Evolutionary conservation across 2,888 invertebrate species (phyloP), one percentile per base, ranked within the genome.

Genomic region (Tachina grossa): DNA sequence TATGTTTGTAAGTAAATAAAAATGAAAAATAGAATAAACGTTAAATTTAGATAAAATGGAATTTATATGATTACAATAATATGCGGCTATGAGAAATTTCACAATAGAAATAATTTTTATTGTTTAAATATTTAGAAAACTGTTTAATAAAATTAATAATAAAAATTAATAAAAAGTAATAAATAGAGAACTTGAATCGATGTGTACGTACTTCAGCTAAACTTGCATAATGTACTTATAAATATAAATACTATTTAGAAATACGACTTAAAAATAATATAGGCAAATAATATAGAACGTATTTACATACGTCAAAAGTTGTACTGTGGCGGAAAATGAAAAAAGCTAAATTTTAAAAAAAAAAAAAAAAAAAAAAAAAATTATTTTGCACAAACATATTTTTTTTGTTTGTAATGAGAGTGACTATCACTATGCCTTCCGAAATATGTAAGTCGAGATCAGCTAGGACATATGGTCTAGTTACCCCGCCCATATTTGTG

Each of bases 101-200:
- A 66, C 72, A 72, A 80, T 59, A 9, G 1, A 22, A 66, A 9
- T 49, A 16, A 9, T n/a, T 43, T 53, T 22, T 31, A 45, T 79
- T 76, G 41, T 69, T 68, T 69, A 69, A 69, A 78, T 69, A 65
- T 69, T 69, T 78, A 31, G 10, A 78, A 69, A 69, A 39, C 31
- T 47, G 47, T 57, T 57, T 22, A 1, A n/a, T n/a, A 45, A 55
- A 57, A 14, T 55, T 55, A 22, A 45, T n/a, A 71, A n/a, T n/a
- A 1, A 45, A 55, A 57, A 14, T 55, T 55, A 22, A 45, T n/a
- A 71, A n/a, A 22, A 6, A 1, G 5, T 13, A 43, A 19, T 5
- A 19, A 63, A 19, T 11, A 19, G 6, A 63, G 16, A 3, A 63
- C 19, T 45, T 45, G 43, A 63, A 45, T 11, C 43, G 5, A 61